Percentiles rank a stretch among this genome's conserved stretches.
These are phyloP conservation scores for Microchirus variegatus DNA, from an alignment of 2,797 vertebrate species.

Conservation along the genomic window DNA sequence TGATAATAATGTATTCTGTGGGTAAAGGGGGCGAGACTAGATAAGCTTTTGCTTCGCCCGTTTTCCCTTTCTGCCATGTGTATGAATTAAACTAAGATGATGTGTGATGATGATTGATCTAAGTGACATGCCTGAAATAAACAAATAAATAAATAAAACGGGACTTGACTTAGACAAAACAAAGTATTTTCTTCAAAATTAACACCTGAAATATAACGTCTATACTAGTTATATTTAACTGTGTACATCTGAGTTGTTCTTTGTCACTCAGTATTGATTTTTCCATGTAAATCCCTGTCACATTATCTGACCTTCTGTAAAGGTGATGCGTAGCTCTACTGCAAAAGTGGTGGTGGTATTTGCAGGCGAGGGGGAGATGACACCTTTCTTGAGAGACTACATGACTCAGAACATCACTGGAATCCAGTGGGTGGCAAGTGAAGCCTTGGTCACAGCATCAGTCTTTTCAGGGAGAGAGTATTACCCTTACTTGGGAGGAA, in stretches of 20 bases:
- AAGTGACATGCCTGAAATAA: too few relatives aligned
- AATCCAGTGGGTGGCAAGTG: conserved; percentile 83
- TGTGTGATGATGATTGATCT: too few relatives aligned
- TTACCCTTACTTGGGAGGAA: conserved; percentile 45
- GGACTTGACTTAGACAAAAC: too few relatives aligned
- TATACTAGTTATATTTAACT: too few relatives aligned
- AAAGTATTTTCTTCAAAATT: too few relatives aligned
- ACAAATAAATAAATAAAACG: too few relatives aligned
- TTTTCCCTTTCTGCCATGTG: too few relatives aligned
- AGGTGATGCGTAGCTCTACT: conserved; percentile 74
- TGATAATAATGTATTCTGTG: too few relatives aligned
- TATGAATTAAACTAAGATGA: too few relatives aligned
- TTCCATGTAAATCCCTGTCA: conserved; percentile 7
- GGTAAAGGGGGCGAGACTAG: too few relatives aligned
- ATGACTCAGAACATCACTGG: conserved; percentile 80
- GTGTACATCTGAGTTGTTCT: not conserved
- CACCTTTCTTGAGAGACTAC: conserved; percentile 78
- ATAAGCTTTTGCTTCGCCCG: too few relatives aligned
- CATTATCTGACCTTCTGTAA: conserved; percentile 8
- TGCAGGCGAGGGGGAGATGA: conserved; percentile 81
- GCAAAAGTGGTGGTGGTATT: conserved; percentile 13
- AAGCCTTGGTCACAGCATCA: conserved; percentile 81
- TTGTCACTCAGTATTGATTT: not conserved
- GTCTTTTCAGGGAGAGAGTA: conserved; percentile 76
- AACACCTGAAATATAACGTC: too few relatives aligned